phyloP scores from a whole-genome alignment of 2,797 vertebrate species.

The Poecilia wingei region DNA sequence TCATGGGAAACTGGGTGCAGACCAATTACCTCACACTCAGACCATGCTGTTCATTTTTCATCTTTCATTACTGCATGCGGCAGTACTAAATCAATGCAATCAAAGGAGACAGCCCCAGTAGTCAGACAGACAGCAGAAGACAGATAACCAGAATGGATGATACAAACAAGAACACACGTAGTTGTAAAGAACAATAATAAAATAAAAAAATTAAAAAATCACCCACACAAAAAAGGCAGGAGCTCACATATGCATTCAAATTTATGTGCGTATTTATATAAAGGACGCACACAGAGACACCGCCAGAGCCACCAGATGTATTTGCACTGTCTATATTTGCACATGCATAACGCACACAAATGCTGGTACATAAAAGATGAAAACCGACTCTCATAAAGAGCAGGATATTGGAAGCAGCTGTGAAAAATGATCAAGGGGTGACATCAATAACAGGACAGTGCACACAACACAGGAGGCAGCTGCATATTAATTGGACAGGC shows the following conservation, averaged over 20 bases:
- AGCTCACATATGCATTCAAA: slow-evolving; percentile 27
- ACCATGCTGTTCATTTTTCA: slow-evolving; percentile 57
- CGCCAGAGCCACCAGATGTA: slow-evolving; percentile 46
- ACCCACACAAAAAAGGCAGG: slow-evolving; percentile 12
- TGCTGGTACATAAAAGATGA: slow-evolving; percentile 70
- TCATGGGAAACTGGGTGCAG: slow-evolving; percentile 39
- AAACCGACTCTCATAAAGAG: slow-evolving; percentile 73
- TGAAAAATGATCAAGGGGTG: slow-evolving; percentile 77
- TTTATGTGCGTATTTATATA: slow-evolving; percentile 24
- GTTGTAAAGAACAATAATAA: slow-evolving; percentile 1
- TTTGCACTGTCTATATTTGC: slow-evolving; percentile 71
- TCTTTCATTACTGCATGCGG: slow-evolving; percentile 61
- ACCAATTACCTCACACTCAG: slow-evolving; percentile 60
- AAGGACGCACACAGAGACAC: slow-evolving; percentile 29
- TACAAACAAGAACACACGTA: slow-evolving; percentile 43
- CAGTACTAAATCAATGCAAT: slow-evolving; percentile 65
- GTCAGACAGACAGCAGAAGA: slow-evolving; percentile 57
- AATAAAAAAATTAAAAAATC: neutral
- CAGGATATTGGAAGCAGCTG: slow-evolving; percentile 77
- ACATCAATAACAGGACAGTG: slow-evolving; percentile 73
- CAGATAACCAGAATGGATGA: slow-evolving; percentile 56
- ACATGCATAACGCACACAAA: slow-evolving; percentile 57
- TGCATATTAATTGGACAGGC: slow-evolving; percentile 73
- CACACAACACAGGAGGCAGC: slow-evolving; percentile 65
- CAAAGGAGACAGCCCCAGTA: slow-evolving; percentile 61